Evolutionary conservation across 2,113 vertebrate species (phyloP).

Genomic region (Actenoides hombroni): DNA sequence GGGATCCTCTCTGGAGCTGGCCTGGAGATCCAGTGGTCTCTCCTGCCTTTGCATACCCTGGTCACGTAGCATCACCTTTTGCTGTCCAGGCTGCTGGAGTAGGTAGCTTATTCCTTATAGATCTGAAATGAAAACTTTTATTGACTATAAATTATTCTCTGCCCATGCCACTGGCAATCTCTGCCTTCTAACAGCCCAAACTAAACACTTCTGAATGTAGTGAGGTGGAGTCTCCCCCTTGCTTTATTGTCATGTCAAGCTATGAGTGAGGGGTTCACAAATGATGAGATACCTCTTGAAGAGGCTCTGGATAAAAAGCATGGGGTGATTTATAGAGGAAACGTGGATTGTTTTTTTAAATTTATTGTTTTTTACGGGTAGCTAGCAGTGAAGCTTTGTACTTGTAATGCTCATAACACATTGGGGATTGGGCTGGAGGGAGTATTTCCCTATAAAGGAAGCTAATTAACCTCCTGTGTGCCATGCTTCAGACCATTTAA

Average conservation of each 20-base stretch:
- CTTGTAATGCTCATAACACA: background rate
- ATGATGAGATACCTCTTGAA: background rate
- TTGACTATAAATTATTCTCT: background rate
- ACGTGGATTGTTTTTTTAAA: background rate
- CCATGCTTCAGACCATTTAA: background rate
- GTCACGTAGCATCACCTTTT: background rate
- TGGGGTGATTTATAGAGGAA: background rate
- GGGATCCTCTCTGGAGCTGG: background rate
- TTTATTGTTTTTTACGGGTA: background rate
- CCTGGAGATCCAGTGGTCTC: background rate
- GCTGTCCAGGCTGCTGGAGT: background rate
- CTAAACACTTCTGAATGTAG: background rate
- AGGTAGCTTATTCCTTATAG: background rate
- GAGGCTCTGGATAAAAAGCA: background rate
- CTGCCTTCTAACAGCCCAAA: background rate
- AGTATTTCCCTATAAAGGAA: background rate
- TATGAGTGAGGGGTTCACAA: background rate
- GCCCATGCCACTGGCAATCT: background rate
- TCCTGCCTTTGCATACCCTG: background rate
- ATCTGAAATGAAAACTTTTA: background rate
- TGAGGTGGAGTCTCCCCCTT: background rate
- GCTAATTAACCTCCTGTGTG: background rate
- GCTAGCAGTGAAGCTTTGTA: background rate
- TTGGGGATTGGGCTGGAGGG: background rate
- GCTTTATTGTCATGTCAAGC: background rate